phyloP scores from a whole-genome alignment of 2,888 invertebrate species.

The Saturnia pavonia region DNA sequence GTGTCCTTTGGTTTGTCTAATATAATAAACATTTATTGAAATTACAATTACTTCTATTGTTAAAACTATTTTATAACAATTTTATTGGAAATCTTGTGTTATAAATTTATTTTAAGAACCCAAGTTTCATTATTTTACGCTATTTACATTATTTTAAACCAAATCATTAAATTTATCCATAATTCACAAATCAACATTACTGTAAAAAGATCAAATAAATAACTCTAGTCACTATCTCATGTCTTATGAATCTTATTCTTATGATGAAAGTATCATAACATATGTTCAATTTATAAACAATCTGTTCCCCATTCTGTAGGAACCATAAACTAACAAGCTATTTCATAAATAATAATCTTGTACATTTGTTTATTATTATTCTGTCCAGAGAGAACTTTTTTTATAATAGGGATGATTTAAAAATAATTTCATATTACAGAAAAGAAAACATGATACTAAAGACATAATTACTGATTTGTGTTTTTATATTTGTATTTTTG shows the following conservation, averaged over 20 bases:
- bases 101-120: background rate
- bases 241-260: conserved; percentile 61
- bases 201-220: background rate
- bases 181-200: background rate
- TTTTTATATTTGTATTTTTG: background rate
- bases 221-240: conserved; percentile 37
- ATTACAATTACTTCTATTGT: background rate
- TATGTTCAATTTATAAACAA: conserved; percentile 55
- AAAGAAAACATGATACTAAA: background rate
- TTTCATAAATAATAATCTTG: conserved; percentile 50
- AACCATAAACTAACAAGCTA: conserved; percentile 34
- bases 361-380: conserved; percentile 51
- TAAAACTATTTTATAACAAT: background rate
- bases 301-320: conserved; percentile 38
- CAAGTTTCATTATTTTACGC: too few species aligned
- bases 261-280: conserved; percentile 44
- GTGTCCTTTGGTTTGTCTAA: background rate
- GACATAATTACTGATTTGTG: background rate
- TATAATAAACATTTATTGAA: background rate
- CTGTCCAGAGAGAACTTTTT: conserved; percentile 23
- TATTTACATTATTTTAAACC: background rate
- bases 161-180: background rate
- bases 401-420: background rate
- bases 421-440: background rate
- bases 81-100: background rate